Percentiles rank a stretch among this genome's conserved stretches.
These are phyloP conservation scores for Notothenia coriiceps DNA, from an alignment of 2,113 vertebrate species.

Conservation along the genomic window DNA sequence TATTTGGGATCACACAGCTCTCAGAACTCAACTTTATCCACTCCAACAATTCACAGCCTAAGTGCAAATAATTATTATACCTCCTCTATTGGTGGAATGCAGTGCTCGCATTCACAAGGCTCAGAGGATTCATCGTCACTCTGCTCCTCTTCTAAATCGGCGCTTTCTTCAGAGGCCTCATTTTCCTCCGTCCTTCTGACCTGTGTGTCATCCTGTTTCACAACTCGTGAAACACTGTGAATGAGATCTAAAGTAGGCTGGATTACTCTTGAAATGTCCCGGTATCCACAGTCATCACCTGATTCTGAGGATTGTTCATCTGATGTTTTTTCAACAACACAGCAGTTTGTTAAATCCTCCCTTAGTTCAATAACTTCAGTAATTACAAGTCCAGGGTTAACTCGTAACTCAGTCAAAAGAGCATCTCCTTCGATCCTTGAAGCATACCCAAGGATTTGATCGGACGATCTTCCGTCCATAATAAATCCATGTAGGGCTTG, in stretches of 20 bases:
- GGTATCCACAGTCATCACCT: slow-evolving; percentile 6
- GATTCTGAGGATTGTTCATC: slow-evolving; percentile 13
- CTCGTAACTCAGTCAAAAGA: not conserved
- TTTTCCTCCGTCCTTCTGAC: slow-evolving; percentile 34
- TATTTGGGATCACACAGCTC: slow-evolving; percentile 4
- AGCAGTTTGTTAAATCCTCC: not conserved
- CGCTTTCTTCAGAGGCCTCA: slow-evolving; percentile 33
- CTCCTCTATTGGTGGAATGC: slow-evolving; percentile 76
- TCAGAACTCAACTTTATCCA: slow-evolving; percentile 1
- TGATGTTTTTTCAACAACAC: not conserved
- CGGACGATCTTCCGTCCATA: not conserved
- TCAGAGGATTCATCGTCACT: slow-evolving; percentile 75
- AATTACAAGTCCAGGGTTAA: slow-evolving; percentile 19
- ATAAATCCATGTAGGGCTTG: slow-evolving; percentile 39
- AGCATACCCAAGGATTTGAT: slow-evolving; percentile 3
- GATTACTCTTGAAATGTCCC: slow-evolving; percentile 24
- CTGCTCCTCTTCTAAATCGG: slow-evolving; percentile 75
- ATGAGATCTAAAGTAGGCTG: slow-evolving; percentile 58
- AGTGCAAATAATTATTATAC: slow-evolving; percentile 54
- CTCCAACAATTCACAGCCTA: not conserved
- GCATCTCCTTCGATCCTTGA: not conserved
- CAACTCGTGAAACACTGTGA: slow-evolving; percentile 60
- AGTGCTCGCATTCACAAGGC: slow-evolving; percentile 82
- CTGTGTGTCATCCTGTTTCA: slow-evolving; percentile 8
- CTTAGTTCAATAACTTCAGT: slow-evolving; percentile 34